Percentiles rank a stretch among this genome's conserved stretches.
Evolutionary conservation across 2,113 vertebrate species (phyloP).

Genomic region (Cavia porcellus): DNA sequence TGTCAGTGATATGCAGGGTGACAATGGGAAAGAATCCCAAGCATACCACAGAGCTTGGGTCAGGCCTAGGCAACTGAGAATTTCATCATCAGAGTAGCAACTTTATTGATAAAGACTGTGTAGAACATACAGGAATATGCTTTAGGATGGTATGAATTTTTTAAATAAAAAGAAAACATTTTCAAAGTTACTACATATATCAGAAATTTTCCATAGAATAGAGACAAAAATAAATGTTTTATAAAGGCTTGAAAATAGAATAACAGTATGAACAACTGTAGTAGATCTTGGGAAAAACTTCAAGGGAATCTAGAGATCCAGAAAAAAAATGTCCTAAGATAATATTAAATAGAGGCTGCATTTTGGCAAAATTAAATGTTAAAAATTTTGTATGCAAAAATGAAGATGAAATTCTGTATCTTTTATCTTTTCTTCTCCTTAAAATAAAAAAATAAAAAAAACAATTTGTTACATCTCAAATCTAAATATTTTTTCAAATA

Average conservation of each 20-base stretch:
- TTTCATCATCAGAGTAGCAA: neutral
- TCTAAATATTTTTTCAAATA: no score
- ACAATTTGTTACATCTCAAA: no score
- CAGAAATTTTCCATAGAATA: neutral
- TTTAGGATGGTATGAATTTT: neutral
- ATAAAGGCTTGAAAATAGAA: neutral
- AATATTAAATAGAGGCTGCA: neutral
- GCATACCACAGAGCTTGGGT: fast-evolving
- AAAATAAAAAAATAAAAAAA: no score
- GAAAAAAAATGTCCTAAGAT: neutral
- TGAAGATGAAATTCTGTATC: no score
- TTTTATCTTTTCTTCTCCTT: no score
- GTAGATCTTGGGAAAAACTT: neutral
- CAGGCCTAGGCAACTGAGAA: neutral
- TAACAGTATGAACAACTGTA: neutral
- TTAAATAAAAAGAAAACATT: neutral
- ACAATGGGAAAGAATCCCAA: neutral
- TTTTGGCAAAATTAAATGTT: constrained; percentile 1
- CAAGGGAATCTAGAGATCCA: neutral
- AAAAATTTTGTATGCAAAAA: neutral
- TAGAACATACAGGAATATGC: neutral
- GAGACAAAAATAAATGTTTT: neutral
- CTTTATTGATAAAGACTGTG: neutral
- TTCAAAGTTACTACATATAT: neutral
- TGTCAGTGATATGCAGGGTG: neutral